Conservation (phyloP, 2,113 vertebrate species). For the Hiodon alosoides region DNA sequence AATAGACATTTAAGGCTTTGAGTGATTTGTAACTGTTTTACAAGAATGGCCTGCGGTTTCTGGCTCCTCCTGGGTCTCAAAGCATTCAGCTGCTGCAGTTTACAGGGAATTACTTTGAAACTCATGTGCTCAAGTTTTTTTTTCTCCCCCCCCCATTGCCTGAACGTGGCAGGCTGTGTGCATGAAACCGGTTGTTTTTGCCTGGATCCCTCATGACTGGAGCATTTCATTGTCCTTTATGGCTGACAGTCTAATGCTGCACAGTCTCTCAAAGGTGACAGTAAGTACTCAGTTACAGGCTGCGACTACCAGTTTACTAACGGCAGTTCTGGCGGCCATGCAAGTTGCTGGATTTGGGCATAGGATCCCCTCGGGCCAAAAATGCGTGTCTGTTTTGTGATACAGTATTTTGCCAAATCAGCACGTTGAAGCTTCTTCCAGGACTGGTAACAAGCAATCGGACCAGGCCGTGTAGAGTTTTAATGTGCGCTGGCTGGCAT, state of each 20-base stretch:
- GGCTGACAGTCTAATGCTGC: neutral
- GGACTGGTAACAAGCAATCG: neutral
- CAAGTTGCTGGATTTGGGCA: constrained; percentile 31
- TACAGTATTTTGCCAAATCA: constrained; percentile 17
- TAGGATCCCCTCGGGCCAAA: constrained; percentile 39
- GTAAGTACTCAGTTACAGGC: constrained; percentile 11
- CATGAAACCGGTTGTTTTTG: neutral
- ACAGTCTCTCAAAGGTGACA: neutral
- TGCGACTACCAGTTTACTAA: neutral
- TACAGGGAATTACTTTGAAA: neutral
- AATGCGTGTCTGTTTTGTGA: constrained; percentile 1
- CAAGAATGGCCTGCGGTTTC: neutral
- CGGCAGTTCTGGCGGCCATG: neutral
- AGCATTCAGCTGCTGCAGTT: neutral
- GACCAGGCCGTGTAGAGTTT: constrained; percentile 4
- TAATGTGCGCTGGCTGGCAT: constrained; percentile 38
- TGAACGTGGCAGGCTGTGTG: neutral
- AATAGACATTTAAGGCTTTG: neutral
- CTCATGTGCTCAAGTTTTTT: neutral
- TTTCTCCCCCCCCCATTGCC: no score
- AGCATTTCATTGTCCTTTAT: neutral
- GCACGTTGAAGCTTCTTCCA: neutral
- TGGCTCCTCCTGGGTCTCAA: neutral
- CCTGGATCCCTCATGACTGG: neutral
- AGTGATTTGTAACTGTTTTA: neutral